Evolutionary conservation across 2,888 invertebrate genomes (phyloP), one percentile per base, ranked within the genome.

Genomic region (Pinctada fucata): DNA sequence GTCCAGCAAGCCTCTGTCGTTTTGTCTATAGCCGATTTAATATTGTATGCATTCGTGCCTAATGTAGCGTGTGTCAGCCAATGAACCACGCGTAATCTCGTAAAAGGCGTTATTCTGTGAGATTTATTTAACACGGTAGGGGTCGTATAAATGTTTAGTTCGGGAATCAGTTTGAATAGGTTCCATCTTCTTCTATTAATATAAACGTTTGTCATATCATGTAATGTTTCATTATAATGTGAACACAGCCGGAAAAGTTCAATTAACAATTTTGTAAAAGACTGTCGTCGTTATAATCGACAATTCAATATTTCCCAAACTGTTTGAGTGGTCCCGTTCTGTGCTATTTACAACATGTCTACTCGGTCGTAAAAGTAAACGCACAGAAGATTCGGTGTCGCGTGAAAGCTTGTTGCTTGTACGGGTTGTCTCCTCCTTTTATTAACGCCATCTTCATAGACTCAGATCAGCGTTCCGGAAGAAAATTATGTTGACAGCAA

Each of bases 211-310:
- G 68, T 31, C 8, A 68, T 68, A 68, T 68, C 68, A 68, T 68
- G 68, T 68, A 68, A 68, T 68, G 47, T 68, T 68, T 68, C 68
- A 68, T 68, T 45, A 68, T 8, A 13, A 68, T 68, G 68, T 68
- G 16, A 45, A 68, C 48, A 68, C 68, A 68, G 68, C 68, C 68
- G 47, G 68, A 68, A 68, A 68, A 68, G 3, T 68, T 68, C 68
- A 68, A 31, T 68, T 68, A 68, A 45, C 68, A 68, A 68, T 68
- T 68, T 68, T 68, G 68, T 68, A 68, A 68, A 68, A 68, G 58
- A 13, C 58, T 13, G 58, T 13, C 6, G 58, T 58, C 13, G 58
- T 58, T 10, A 58, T 58, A 10, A 58, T 58, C 6, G 8, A 10
- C 58, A 13, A 58, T 58, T 58, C 58, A 58, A 58, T 58, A 6